phyloP scores from a whole-genome alignment of 2,888 invertebrate genomes.

The Helicoverpa assulta region DNA sequence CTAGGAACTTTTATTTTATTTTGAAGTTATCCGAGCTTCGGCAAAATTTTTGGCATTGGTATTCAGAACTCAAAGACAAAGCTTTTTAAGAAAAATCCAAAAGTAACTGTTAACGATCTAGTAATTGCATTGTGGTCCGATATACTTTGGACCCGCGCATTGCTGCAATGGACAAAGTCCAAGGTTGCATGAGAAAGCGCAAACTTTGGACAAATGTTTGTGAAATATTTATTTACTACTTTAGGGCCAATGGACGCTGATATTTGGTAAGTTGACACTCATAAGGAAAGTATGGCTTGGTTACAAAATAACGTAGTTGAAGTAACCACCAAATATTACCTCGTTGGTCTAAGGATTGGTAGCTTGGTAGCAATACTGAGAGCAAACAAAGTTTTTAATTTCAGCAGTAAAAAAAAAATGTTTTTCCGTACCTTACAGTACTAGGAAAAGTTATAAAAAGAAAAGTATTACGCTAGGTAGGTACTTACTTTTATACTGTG shows the following conservation, averaged over 20 bases:
- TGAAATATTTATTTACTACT: background rate
- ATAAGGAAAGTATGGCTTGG: too few species aligned
- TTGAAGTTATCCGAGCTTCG: background rate
- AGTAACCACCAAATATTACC: too few species aligned
- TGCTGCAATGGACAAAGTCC: slow-evolving; percentile 32
- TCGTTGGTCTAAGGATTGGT: too few species aligned
- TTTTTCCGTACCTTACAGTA: too few species aligned
- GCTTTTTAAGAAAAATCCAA: background rate
- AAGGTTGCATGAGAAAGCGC: slow-evolving; percentile 28
- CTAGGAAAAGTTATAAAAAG: too few species aligned
- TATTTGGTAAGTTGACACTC: background rate
- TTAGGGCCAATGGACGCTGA: background rate
- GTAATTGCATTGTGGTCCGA: slow-evolving; percentile 4
- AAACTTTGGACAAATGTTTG: slow-evolving; percentile 6
- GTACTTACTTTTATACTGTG: too few species aligned
- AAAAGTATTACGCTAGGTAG: too few species aligned
- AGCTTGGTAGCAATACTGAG: too few species aligned
- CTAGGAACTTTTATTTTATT: too few species aligned
- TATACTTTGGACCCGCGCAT: slow-evolving; percentile 11
- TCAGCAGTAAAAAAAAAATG: too few species aligned
- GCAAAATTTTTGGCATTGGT: background rate
- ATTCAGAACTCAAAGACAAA: background rate
- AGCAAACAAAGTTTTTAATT: too few species aligned
- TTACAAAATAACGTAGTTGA: too few species aligned
- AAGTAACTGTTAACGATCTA: background rate